Evolutionary conservation across 2,888 invertebrate genomes (phyloP), one percentile per base, ranked within the genome.

Genomic region (Chaitophorus viminalis): DNA sequence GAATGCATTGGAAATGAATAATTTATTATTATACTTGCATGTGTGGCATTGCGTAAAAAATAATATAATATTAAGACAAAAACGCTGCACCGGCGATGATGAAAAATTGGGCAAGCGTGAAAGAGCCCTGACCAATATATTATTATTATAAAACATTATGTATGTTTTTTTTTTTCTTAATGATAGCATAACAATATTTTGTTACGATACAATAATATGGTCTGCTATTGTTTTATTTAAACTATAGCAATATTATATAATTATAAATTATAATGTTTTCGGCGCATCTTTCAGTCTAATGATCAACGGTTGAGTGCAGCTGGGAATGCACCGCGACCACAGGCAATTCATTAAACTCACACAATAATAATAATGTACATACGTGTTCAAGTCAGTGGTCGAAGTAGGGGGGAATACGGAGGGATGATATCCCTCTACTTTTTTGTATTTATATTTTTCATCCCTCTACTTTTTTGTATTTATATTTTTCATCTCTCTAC

Each of bases 11-110:
- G n/a, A 21, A 14, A 70, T 70, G 18, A 72, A 82, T 46, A 6
- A 52, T 25, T 70, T 68, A 17, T 52, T 72, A 82, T n/a, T 72
- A 68, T 65, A 68, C n/a, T 54, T 82, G 82, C 82, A 82, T 82
- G 82, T 74, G 17, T 82, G 3, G 68, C 31, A 39, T 21, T 68
- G 29, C 39, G 18, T 14, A 39, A 29, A 9, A 5, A 70, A 82
- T 0, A 31, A 81, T 29, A 14, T 60, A 21, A 21, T 60, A 21
- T 60, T 25, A 60, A 60, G 60, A 60, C 25, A 5, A 60, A 6
- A 25, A 1, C 60, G 21, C 4, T 14, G 29, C 17, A 14, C 29
- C 17, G 29, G 11, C 31, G 70, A 31, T 70, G 11, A 68, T 68
- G 68, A 4, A 31, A 70, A 70, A 14, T 31, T 46, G 25, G 31